phyloP scores from a whole-genome alignment of 1,140 invertebrate species.

The Nixonia krombeini region DNA sequence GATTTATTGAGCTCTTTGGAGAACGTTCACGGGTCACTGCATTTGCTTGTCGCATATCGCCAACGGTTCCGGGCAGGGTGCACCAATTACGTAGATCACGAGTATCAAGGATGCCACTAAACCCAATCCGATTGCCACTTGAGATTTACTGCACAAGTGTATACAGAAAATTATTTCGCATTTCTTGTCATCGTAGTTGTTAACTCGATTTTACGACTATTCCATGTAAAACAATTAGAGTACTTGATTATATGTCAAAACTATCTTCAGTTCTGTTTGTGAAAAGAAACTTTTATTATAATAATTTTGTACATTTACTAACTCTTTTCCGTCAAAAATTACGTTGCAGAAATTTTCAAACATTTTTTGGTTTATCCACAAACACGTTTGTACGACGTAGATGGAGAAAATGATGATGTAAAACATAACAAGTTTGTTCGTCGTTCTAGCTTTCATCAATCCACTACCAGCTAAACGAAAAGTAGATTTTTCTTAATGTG shows the following conservation, averaged over 20 bases:
- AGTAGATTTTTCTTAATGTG: conserved; percentile 11
- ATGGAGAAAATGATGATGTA: conserved; percentile 43
- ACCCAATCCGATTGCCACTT: conserved; percentile 43
- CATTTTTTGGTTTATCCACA: conserved; percentile 40
- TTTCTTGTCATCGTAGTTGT: too few species aligned
- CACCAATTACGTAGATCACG: conserved; percentile 51
- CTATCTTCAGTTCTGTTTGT: too few species aligned
- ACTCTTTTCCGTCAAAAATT: conserved; percentile 32
- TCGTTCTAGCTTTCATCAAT: conserved; percentile 33
- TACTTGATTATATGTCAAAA: too few species aligned
- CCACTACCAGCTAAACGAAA: conserved; percentile 30
- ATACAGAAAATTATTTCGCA: conserved; percentile 16
- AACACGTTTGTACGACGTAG: conserved; percentile 37
- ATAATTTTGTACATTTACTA: too few species aligned
- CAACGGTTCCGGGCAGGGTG: conserved; percentile 44
- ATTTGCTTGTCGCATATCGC: conserved; percentile 46
- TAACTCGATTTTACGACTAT: too few species aligned
- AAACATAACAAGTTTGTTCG: conserved; percentile 41
- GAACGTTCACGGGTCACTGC: conserved; percentile 51
- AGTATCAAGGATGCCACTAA: conserved; percentile 40
- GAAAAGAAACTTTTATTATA: too few species aligned
- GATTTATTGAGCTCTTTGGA: conserved; percentile 48
- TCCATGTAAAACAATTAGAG: too few species aligned
- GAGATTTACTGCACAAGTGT: conserved; percentile 45
- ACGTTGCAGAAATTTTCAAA: conserved; percentile 18